These are phyloP conservation scores for Agrochola circellaris DNA, from an alignment of 2,888 invertebrate species.

Conservation along the genomic window DNA sequence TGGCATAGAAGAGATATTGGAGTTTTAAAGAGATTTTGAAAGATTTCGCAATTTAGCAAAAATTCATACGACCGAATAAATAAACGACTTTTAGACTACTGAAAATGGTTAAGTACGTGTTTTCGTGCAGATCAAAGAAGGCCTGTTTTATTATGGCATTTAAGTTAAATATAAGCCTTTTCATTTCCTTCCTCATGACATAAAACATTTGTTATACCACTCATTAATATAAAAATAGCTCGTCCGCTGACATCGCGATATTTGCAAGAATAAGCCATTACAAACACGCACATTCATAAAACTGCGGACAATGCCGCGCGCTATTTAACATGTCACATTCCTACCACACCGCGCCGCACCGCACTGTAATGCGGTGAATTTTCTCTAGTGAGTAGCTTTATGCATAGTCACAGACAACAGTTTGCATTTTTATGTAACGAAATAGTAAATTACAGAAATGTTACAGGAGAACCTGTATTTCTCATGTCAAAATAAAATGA, in stretches of 20 bases:
- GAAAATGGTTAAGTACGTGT: not conserved
- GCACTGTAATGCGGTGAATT: not conserved
- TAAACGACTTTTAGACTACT: not conserved
- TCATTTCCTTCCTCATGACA: constrained; percentile 22
- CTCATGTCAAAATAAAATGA: not conserved
- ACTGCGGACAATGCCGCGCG: constrained; percentile 7
- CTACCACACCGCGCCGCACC: not conserved
- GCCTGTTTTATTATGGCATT: not conserved
- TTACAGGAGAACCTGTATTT: not conserved
- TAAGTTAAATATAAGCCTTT: constrained; percentile 8
- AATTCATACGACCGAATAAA: too few relatives aligned
- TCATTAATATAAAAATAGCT: constrained; percentile 39
- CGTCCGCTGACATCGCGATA: constrained; percentile 27
- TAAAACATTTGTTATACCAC: constrained; percentile 26
- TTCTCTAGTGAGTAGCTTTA: constrained; percentile 21
- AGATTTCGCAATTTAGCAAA: too few relatives aligned
- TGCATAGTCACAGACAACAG: not conserved
- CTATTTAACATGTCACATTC: not conserved
- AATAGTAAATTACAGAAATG: not conserved
- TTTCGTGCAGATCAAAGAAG: not conserved
- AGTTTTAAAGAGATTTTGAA: too few relatives aligned
- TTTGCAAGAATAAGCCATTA: constrained; percentile 63
- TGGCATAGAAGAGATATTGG: too few relatives aligned
- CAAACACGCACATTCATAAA: constrained; percentile 40
- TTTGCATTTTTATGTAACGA: not conserved